Conservation (phyloP, 2,797 vertebrate species). For the Sebastes paucispinis region DNA sequence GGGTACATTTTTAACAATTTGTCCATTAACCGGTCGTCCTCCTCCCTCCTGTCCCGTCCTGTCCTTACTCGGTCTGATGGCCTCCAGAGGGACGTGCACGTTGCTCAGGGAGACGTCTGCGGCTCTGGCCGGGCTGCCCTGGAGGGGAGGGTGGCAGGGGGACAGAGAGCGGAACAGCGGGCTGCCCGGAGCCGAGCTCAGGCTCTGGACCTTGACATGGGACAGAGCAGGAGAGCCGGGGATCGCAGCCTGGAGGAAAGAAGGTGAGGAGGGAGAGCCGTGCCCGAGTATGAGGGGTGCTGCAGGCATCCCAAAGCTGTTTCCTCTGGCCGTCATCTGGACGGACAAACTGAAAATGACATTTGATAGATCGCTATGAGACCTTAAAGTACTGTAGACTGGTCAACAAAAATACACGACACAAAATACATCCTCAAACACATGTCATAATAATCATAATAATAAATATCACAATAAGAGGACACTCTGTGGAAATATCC, state of each 20-base stretch:
- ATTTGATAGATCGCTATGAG: background rate
- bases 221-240: slow-evolving; percentile 67
- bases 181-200: slow-evolving; percentile 83
- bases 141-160: slow-evolving; percentile 79
- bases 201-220: slow-evolving; percentile 51
- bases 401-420: background rate
- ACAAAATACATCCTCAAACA: background rate
- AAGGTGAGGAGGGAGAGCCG: slow-evolving; percentile 58
- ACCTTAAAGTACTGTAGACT: background rate
- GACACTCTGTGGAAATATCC: background rate
- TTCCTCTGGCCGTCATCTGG: slow-evolving; percentile 52
- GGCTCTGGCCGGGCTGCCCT: slow-evolving; percentile 86
- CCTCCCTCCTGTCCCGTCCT: background rate
- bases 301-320: slow-evolving; percentile 62
- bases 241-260: slow-evolving; percentile 63
- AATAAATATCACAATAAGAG: background rate
- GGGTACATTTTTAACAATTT: accelerated
- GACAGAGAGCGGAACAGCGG: slow-evolving; percentile 86
- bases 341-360: slow-evolving; percentile 75
- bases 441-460: background rate
- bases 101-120: slow-evolving; percentile 87
- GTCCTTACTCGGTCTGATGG: slow-evolving; percentile 93
- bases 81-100: slow-evolving; percentile 90
- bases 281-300: slow-evolving; percentile 47
- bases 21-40: background rate